These are phyloP conservation scores for Gymnothorax reevesii DNA, from an alignment of 2,797 vertebrate species.

Conservation along the genomic window DNA sequence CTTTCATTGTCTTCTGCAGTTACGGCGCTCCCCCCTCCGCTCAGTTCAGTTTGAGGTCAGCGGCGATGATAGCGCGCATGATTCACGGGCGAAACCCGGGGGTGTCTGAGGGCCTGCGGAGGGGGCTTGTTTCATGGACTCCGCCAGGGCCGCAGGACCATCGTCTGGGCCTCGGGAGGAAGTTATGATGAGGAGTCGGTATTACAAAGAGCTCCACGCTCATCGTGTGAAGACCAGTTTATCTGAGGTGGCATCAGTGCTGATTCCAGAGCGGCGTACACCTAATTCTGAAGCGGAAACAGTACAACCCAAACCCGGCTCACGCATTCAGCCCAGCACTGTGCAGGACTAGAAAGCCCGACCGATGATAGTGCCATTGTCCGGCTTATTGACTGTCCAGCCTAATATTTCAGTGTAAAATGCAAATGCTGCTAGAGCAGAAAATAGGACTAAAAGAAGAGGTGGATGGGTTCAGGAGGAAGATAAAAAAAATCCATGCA, in stretches of 20 bases:
- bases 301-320: neutral
- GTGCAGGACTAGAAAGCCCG: neutral
- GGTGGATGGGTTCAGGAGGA: neutral
- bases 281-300: neutral
- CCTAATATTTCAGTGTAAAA: slow-evolving; percentile 16
- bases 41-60: slow-evolving; percentile 21
- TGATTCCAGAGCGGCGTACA: neutral
- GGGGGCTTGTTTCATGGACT: neutral
- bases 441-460: neutral
- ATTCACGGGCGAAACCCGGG: slow-evolving; percentile 19
- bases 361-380: slow-evolving; percentile 22
- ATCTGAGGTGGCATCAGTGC: neutral
- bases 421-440: slow-evolving; percentile 17
- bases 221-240: neutral
- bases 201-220: neutral
- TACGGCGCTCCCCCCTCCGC: neutral
- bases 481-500: slow-evolving; percentile 29
- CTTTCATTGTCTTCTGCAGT: slow-evolving; percentile 26
- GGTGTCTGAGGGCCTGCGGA: neutral
- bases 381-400: too few species aligned
- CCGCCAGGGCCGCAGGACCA: neutral
- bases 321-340: neutral
- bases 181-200: slow-evolving; percentile 5
- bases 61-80: slow-evolving; percentile 9
- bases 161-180: neutral